Evolutionary conservation across 1,140 invertebrate species (phyloP), one percentile per base, ranked within the genome.

Genomic region (Tetramorium parvispinum): DNA sequence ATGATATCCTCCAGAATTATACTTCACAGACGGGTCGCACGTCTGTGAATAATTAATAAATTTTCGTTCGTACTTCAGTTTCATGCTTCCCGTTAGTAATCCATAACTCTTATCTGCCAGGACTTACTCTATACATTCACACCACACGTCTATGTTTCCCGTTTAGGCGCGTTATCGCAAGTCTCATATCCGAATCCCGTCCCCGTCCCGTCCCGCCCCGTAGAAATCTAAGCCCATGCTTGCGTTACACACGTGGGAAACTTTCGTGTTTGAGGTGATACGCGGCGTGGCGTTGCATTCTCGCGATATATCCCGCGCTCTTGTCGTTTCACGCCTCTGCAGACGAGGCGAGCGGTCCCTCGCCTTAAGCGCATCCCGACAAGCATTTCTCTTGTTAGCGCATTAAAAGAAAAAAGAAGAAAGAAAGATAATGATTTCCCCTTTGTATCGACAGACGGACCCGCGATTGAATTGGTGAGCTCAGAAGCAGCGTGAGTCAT

Each of bases 231-330:
- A 82, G 18, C 13, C 16, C 24, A 2, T 24, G 16, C 73, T 77
- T 51, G 59, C 7, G 43, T 77, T 66, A 66, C 71, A 75, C 73
- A 77, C 82, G 82, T 85, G 82, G 61, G 82, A 78, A 85, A 85
- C 82, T 85, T 85, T 85, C 82, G 46, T 68, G 59, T 85, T 65
- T 78, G 18, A 61, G 13, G 53, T 18, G 57, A 83, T 83, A 85
- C 40, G 53, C 40, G 3, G 4, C 8, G 27, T 43, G 21, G 40
- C 32, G 59, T 77, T 63, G 61, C 82, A 53, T 85, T 77, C 49
- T 51, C 46, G 82, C 27, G 43, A 43, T 77, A 83, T 11, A 24
- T 53, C 61, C 61, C 18, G 43, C 18, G 27, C 13, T 43, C 57
- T 11, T 18, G 21, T 37, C 57, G 37, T 75, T 83, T 61, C 32